These are phyloP conservation scores for Mimumesa dahlbomi DNA, from an alignment of 2,888 invertebrate genomes.

Conservation along the genomic window DNA sequence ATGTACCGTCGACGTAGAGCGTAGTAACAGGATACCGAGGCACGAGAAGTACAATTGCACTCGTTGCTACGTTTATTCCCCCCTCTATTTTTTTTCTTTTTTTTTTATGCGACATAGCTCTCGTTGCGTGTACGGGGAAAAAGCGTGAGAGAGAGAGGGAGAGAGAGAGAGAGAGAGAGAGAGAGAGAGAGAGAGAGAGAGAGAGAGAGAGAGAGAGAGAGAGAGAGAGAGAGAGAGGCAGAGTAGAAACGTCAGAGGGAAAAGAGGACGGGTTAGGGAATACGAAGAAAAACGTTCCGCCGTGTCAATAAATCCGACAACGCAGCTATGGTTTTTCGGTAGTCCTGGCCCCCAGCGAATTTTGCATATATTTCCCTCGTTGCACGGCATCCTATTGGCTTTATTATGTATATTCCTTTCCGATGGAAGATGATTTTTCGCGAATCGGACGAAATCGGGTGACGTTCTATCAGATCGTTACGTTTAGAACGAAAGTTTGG, in stretches of 20 bases:
- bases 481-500: not conserved
- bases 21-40: conserved; percentile 25
- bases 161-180: not conserved
- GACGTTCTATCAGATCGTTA: not conserved
- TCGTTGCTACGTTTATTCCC: conserved; percentile 29
- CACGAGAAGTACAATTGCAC: conserved; percentile 30
- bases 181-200: not conserved
- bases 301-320: conserved; percentile 36
- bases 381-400: conserved; percentile 13
- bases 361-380: conserved; percentile 5
- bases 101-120: conserved; percentile 7
- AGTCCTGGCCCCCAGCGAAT: not conserved
- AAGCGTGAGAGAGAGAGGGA: conserved; percentile 3
- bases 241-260: not conserved
- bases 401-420: conserved; percentile 28
- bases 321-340: conserved; percentile 28
- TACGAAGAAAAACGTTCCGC: conserved; percentile 13
- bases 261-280: not conserved
- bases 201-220: not conserved
- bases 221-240: not conserved
- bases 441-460: not conserved
- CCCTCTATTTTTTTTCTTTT: too few relatives aligned
- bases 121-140: not conserved
- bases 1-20: conserved; percentile 29
- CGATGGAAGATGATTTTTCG: too few relatives aligned